Percentiles rank a stretch among this genome's conserved stretches.
Evolutionary conservation across 2,113 vertebrate species (phyloP).

Genomic region (Bagarius yarrelli): DNA sequence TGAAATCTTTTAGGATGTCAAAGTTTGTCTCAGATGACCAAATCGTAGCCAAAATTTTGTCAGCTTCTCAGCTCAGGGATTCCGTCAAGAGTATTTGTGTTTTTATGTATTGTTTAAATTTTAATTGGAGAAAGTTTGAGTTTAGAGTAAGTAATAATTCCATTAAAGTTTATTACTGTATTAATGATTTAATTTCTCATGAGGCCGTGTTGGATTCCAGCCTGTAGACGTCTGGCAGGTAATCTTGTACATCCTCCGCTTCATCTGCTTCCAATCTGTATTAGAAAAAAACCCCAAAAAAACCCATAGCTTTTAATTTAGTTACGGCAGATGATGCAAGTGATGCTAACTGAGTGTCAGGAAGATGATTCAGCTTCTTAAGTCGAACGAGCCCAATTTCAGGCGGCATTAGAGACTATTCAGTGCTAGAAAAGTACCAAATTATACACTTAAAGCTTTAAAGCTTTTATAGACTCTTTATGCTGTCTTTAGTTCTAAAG

Average conservation of each 20-base stretch:
- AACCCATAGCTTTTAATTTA: constrained; percentile 8
- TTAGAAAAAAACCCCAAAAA: neutral
- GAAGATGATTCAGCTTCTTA: neutral
- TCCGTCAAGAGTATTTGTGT: neutral
- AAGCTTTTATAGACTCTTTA: neutral
- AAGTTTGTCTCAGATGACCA: too few species aligned
- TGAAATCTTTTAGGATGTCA: too few species aligned
- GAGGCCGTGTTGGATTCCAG: neutral
- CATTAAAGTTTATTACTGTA: neutral
- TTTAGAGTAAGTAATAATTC: neutral
- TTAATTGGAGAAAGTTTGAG: neutral
- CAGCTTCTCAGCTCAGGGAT: too few species aligned
- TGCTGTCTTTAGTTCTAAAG: neutral
- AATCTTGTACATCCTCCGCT: neutral
- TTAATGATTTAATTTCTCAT: neutral
- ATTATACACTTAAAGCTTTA: too few species aligned
- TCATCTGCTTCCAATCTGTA: constrained; percentile 22
- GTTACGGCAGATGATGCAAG: neutral
- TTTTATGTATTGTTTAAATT: neutral
- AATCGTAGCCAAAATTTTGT: too few species aligned
- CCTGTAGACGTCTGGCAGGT: neutral
- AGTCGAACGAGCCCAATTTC: neutral
- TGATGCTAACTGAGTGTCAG: constrained; percentile 1
- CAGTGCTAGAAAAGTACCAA: neutral
- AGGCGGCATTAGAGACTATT: neutral